Conservation (phyloP, 2,113 vertebrate species). For the Numenius arquata region DNA sequence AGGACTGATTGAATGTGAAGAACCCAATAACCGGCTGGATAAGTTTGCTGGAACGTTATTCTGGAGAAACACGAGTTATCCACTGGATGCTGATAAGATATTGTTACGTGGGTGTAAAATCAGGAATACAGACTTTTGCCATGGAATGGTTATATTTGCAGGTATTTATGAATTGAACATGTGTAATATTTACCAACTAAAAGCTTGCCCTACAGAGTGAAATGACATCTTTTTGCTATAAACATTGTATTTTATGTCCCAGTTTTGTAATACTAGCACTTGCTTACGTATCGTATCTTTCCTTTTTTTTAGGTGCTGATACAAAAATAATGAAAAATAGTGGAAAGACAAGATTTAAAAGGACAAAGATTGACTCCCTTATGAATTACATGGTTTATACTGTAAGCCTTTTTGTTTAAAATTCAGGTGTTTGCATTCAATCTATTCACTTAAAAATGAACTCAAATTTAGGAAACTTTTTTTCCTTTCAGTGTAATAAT, state of each 20-base stretch:
- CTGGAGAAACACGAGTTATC: slow-evolving; percentile 77
- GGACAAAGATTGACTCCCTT: slow-evolving; percentile 93
- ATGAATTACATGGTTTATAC: slow-evolving; percentile 99
- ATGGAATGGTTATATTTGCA: slow-evolving; percentile 92
- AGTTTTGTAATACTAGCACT: background rate
- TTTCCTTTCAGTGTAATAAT: background rate
- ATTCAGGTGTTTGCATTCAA: background rate
- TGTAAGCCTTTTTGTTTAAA: slow-evolving; percentile 69
- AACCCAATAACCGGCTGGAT: slow-evolving; percentile 95
- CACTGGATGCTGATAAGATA: slow-evolving; percentile 89
- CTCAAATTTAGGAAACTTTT: background rate
- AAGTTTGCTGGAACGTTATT: slow-evolving; percentile 87
- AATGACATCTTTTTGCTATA: background rate
- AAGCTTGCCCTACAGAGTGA: background rate
- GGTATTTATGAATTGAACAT: slow-evolving; percentile 64
- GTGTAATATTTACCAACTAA: background rate
- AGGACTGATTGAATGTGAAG: slow-evolving; percentile 91
- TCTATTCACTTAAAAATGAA: no score
- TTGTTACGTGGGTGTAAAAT: slow-evolving; percentile 92
- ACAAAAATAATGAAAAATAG: slow-evolving; percentile 99
- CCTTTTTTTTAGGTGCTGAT: slow-evolving; percentile 81
- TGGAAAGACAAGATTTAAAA: slow-evolving; percentile 93
- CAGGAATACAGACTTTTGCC: slow-evolving; percentile 86
- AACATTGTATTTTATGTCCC: background rate
- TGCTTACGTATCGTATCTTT: background rate